Percentiles rank a stretch among this genome's conserved stretches.
Conservation (phyloP, 2,888 invertebrate genomes). For the Apodemia mormo region DNA sequence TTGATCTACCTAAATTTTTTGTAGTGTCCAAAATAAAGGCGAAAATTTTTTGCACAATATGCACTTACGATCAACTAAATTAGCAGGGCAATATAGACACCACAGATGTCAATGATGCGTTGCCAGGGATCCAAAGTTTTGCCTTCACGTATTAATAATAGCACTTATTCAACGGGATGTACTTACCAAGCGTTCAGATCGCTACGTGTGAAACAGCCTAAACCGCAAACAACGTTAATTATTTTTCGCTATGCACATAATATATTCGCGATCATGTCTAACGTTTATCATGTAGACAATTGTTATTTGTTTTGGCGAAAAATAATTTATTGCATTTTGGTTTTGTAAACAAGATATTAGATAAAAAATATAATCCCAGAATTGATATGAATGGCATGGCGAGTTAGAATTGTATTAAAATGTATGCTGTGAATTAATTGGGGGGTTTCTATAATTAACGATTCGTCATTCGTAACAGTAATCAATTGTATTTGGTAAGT, state of each 20-base stretch:
- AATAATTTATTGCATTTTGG: background rate
- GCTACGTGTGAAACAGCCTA: constrained; percentile 17
- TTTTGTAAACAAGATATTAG: constrained; percentile 6
- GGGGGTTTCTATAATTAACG: no score
- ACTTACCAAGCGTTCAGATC: background rate
- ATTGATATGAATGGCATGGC: background rate
- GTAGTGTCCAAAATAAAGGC: no score
- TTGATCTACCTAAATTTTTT: no score
- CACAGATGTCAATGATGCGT: no score
- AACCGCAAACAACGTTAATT: constrained; percentile 22
- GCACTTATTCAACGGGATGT: background rate
- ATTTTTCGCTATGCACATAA: constrained; percentile 28
- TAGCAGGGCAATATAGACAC: no score
- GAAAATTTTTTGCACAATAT: no score
- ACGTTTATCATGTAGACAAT: constrained; percentile 27
- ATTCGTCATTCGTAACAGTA: no score
- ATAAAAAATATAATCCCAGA: constrained; percentile 2
- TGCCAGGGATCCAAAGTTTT: no score
- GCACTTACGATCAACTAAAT: no score
- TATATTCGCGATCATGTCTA: constrained; percentile 37
- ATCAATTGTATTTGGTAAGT: no score
- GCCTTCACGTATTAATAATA: no score
- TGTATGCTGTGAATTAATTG: no score
- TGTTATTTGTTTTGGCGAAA: constrained; percentile 16
- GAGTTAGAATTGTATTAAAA: background rate